Conservation (phyloP, 92 coral and sea anemone genomes). For the Palythoa heliodiscus region DNA sequence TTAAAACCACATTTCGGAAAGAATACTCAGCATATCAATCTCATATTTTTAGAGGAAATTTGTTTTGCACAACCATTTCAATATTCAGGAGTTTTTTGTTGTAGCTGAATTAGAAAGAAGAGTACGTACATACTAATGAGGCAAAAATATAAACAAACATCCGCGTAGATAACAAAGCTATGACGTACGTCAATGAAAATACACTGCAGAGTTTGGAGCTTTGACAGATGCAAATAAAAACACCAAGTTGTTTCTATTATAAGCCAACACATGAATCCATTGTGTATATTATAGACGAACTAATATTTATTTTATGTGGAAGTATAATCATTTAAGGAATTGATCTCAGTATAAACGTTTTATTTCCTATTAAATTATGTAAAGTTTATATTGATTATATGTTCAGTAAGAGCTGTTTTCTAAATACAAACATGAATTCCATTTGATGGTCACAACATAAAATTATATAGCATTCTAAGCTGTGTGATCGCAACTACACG, state of each 20-base stretch:
- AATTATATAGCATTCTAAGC: not conserved
- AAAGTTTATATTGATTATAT: not conserved
- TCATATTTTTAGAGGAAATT: too few species aligned
- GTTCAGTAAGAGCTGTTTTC: not conserved
- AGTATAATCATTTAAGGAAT: constrained; percentile 3
- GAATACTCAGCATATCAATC: too few species aligned
- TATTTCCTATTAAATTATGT: not conserved
- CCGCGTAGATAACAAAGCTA: not conserved
- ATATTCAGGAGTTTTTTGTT: too few species aligned
- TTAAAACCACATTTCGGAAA: too few species aligned
- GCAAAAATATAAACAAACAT: too few species aligned
- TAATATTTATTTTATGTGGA: not conserved
- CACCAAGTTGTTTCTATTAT: not conserved
- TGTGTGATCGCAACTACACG: not conserved
- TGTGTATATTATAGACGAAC: not conserved
- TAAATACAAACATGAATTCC: not conserved
- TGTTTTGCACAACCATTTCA: too few species aligned
- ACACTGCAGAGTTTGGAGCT: not conserved
- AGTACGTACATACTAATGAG: too few species aligned
- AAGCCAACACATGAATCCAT: not conserved
- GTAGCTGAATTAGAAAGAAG: too few species aligned
- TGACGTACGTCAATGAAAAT: not conserved
- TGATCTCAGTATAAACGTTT: not conserved
- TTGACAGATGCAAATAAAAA: not conserved
- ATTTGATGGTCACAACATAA: not conserved